A percentile compares a stretch with the other conserved stretches of the same genome.
Evolutionary conservation across 2,888 invertebrate species (phyloP).

Genomic region (Aphodius granarius): DNA sequence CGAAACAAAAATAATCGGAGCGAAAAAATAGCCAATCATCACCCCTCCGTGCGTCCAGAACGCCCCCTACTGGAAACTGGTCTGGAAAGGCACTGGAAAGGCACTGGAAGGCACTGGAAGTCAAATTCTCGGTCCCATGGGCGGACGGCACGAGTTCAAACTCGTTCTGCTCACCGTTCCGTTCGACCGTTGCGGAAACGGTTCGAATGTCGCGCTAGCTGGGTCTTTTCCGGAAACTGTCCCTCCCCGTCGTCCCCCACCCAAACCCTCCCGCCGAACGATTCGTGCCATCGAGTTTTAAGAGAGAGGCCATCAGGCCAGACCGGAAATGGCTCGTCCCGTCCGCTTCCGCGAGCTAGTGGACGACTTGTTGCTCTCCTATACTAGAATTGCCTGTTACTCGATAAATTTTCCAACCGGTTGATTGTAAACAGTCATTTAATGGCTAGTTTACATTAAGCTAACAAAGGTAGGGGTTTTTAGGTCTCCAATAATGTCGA

Average conservation of each 20-base stretch:
- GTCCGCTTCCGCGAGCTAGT: background rate
- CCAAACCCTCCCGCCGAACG: background rate
- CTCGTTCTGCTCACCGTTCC: conserved; percentile 8
- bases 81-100: too few species aligned
- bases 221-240: conserved; percentile 9
- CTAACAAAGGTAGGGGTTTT: too few species aligned
- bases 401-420: background rate
- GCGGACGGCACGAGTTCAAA: background rate
- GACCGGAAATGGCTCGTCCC: background rate
- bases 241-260: background rate
- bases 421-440: background rate
- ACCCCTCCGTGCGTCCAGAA: too few species aligned
- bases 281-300: background rate
- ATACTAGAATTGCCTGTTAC: background rate
- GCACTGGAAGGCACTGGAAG: too few species aligned
- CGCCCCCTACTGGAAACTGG: too few species aligned
- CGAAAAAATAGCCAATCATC: background rate
- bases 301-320: background rate
- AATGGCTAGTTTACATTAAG: background rate
- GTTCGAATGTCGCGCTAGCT: conserved; percentile 13
- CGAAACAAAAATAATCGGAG: background rate
- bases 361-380: background rate
- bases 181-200: conserved; percentile 9
- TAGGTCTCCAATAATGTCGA: too few species aligned
- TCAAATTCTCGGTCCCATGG: background rate